Conservation (phyloP, 1,140 invertebrate genomes). For the Eubasilissa regina region DNA sequence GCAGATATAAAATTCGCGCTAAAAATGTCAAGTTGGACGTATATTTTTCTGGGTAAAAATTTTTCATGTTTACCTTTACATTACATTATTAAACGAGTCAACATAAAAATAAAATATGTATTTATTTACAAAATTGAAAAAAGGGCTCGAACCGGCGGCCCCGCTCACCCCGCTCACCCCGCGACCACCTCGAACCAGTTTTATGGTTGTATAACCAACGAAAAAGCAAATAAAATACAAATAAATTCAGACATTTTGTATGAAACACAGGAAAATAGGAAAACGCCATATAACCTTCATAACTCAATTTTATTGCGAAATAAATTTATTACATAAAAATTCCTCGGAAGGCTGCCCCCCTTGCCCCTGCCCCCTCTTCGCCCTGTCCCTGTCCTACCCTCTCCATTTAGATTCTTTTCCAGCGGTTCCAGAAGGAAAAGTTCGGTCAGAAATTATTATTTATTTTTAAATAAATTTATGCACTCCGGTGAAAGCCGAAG, state of each 20-base stretch:
- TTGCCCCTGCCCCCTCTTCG: not conserved
- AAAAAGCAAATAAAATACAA: constrained; percentile 61
- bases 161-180: constrained; percentile 2
- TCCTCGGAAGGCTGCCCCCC: constrained; percentile 51
- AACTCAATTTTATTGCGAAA: constrained; percentile 61
- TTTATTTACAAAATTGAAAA: constrained; percentile 50
- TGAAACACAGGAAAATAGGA: constrained; percentile 61
- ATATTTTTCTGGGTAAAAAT: constrained; percentile 27
- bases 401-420: not conserved
- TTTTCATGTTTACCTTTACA: constrained; percentile 26
- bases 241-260: constrained; percentile 61
- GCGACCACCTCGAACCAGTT: constrained; percentile 35
- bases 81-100: constrained; percentile 41
- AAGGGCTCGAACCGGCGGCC: constrained; percentile 24
- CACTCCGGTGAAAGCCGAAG: too few relatives aligned
- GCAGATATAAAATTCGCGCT: not conserved
- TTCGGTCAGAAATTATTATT: too few relatives aligned
- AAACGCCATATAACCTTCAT: constrained; percentile 61
- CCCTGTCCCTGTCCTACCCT: constrained; percentile 13
- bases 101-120: constrained; percentile 48
- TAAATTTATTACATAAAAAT: constrained; percentile 62
- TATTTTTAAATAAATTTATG: too few relatives aligned
- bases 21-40: constrained; percentile 19
- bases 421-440: not conserved
- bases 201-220: constrained; percentile 59